Evolutionary conservation across 1,140 invertebrate genomes (phyloP).

Genomic region (Drepana arcuata): DNA sequence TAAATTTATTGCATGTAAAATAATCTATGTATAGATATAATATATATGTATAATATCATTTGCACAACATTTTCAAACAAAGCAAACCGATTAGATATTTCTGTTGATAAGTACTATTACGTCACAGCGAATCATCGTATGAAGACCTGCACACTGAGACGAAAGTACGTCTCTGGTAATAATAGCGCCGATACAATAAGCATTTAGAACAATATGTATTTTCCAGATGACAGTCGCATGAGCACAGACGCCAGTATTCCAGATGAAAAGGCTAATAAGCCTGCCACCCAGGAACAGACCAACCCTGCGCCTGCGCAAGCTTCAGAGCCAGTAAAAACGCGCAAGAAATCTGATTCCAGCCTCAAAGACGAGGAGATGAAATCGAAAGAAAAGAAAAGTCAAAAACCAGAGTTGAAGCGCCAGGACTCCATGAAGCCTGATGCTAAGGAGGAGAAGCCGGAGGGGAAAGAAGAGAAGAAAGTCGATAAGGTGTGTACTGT

Average conservation of each 20-base stretch:
- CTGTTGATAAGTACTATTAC: no score
- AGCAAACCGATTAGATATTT: no score
- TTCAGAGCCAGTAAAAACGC: no score
- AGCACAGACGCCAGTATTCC: conserved; percentile 34
- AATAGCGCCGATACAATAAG: no score
- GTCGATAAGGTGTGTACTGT: conserved; percentile 10
- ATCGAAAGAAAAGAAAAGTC: conserved; percentile 31
- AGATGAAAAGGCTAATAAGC: conserved; percentile 36
- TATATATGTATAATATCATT: no score
- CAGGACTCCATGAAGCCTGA: conserved; percentile 52
- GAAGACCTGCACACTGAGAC: no score
- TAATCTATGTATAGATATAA: no score
- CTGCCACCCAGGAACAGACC: conserved; percentile 20
- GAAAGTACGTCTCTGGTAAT: no score
- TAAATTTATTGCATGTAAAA: no score
- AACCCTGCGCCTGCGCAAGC: conserved; percentile 18
- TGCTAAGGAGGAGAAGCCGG: conserved; percentile 26
- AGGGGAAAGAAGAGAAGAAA: conserved; percentile 21
- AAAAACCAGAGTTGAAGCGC: conserved; percentile 52
- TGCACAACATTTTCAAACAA: no score
- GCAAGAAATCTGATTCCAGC: conserved; percentile 55
- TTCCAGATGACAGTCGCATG: conserved; percentile 43
- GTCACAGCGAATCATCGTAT: no score
- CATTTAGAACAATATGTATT: no score
- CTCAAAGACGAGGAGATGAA: conserved; percentile 51